phyloP scores from a whole-genome alignment of 2,797 vertebrate species.

The Muraenolepis orangiensis region DNA sequence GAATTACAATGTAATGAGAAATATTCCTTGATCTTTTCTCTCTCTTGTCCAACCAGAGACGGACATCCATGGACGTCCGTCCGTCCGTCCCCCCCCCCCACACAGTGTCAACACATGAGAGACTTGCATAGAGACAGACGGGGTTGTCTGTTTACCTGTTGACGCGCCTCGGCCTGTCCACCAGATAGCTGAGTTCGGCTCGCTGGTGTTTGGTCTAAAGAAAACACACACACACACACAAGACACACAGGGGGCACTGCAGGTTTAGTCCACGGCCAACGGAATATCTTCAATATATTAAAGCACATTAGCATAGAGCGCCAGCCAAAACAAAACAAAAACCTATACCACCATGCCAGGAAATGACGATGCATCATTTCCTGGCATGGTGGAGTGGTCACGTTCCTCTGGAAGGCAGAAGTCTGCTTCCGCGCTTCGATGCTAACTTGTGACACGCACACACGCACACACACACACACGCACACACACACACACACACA shows the following conservation, averaged over 20 bases:
- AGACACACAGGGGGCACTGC: not conserved
- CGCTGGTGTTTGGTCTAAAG: conserved; percentile 92
- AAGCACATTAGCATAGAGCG: conserved; percentile 12
- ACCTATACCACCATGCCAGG: not conserved
- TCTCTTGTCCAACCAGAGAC: no score
- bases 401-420: not conserved
- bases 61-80: no score
- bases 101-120: no score
- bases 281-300: not conserved
- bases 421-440: not conserved
- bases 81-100: no score
- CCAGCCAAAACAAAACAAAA: not conserved
- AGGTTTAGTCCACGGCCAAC: not conserved
- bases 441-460: not conserved
- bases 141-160: conserved; percentile 77
- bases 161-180: conserved; percentile 87
- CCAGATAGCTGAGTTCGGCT: conserved; percentile 89
- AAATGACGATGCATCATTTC: not conserved
- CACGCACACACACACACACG: conserved; percentile 8
- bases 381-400: not conserved
- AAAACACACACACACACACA: conserved; percentile 72
- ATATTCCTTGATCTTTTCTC: no score
- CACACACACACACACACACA: no score
- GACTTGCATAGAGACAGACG: not conserved
- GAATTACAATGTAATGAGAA: no score